A percentile compares a stretch with the other conserved stretches of the same genome.
Evolutionary conservation across 2,888 invertebrate species (phyloP).

Genomic region (Eupithecia insigniata): DNA sequence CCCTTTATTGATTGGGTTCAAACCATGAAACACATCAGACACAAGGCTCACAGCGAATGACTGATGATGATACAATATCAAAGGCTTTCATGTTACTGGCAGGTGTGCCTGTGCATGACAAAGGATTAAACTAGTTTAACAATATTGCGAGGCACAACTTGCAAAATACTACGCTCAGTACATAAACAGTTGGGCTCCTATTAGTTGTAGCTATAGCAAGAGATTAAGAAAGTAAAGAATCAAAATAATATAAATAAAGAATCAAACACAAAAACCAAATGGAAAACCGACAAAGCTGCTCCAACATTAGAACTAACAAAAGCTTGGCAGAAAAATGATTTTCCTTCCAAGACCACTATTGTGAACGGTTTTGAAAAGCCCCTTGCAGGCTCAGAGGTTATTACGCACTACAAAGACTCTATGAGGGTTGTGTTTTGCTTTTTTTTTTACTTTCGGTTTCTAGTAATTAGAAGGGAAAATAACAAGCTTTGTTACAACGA

Average conservation of each 20-base stretch:
- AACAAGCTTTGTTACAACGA: neutral
- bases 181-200: neutral
- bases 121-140: conserved; percentile 23
- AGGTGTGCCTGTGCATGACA: conserved; percentile 25
- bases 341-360: conserved; percentile 72
- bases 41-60: conserved; percentile 24
- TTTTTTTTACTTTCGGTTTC: conserved; percentile 18
- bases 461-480: conserved; percentile 18
- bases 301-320: conserved; percentile 62
- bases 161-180: neutral
- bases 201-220: no score
- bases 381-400: conserved; percentile 64
- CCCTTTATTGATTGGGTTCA: neutral
- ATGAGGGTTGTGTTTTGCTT: conserved; percentile 25
- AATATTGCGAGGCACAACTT: conserved; percentile 1
- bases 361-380: conserved; percentile 74
- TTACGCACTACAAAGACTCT: conserved; percentile 52
- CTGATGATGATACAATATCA: conserved; percentile 33
- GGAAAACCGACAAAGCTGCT: neutral
- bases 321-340: conserved; percentile 74
- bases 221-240: no score
- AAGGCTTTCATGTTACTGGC: conserved; percentile 22
- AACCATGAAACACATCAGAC: conserved; percentile 9
- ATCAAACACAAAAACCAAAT: neutral
- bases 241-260: neutral